A percentile compares a stretch with the other conserved stretches of the same genome.
phyloP scores from a whole-genome alignment of 1,140 invertebrate species.

The Solenopsis fugax region DNA sequence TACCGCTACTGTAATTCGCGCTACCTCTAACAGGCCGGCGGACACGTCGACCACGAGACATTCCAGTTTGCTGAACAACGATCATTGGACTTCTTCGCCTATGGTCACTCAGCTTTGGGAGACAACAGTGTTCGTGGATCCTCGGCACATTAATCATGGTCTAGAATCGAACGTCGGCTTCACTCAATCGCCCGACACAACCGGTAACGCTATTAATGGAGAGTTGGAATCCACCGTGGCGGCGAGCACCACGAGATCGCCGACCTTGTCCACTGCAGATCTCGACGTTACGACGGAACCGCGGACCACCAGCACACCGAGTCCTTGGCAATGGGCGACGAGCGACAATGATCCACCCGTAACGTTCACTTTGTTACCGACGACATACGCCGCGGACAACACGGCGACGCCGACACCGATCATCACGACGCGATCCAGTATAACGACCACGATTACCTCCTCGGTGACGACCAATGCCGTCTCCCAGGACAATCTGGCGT shows the following conservation, averaged over 20 bases:
- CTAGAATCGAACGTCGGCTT: slow-evolving; percentile 84
- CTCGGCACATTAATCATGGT: slow-evolving; percentile 90
- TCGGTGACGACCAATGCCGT: slow-evolving; percentile 77
- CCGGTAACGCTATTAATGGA: slow-evolving; percentile 41
- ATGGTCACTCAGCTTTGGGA: slow-evolving; percentile 88
- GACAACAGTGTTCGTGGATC: slow-evolving; percentile 90
- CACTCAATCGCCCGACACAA: slow-evolving; percentile 27
- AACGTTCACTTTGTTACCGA: slow-evolving; percentile 82
- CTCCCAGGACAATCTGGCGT: slow-evolving; percentile 33
- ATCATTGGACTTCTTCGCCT: slow-evolving; percentile 88
- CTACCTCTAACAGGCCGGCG: neutral
- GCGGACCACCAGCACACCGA: slow-evolving; percentile 64
- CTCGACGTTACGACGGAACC: slow-evolving; percentile 68
- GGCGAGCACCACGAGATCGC: slow-evolving; percentile 5
- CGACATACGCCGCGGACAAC: slow-evolving; percentile 68
- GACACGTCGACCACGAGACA: slow-evolving; percentile 3
- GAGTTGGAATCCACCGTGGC: slow-evolving; percentile 41
- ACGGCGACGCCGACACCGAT: slow-evolving; percentile 79
- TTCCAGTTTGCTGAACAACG: slow-evolving; percentile 65
- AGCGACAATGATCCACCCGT: slow-evolving; percentile 83
- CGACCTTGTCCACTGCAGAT: slow-evolving; percentile 62
- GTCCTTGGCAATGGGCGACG: slow-evolving; percentile 80
- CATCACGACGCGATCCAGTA: slow-evolving; percentile 78
- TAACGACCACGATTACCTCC: slow-evolving; percentile 80
- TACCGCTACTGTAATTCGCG: neutral